Percentiles rank a stretch among this genome's conserved stretches.
These are phyloP conservation scores for Napeogenes sylphis DNA, from an alignment of 2,888 invertebrate species.

Conservation along the genomic window DNA sequence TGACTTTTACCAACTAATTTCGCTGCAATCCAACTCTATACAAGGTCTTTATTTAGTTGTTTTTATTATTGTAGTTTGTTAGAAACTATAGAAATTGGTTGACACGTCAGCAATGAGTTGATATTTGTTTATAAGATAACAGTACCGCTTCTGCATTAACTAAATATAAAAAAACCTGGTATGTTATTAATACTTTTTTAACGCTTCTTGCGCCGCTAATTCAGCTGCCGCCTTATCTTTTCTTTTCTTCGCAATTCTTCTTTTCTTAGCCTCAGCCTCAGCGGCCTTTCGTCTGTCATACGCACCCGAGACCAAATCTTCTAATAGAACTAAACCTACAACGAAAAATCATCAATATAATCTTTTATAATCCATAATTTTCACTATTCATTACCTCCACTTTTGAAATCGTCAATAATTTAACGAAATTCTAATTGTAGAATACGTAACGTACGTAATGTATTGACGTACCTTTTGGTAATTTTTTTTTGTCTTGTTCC, in stretches of 20 bases:
- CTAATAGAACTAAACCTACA: conserved; percentile 68
- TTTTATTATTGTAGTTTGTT: too few species aligned
- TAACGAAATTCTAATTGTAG: not conserved
- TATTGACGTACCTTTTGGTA: conserved; percentile 53
- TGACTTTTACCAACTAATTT: too few species aligned
- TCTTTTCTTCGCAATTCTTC: conserved; percentile 54
- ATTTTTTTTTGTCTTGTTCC: conserved; percentile 52
- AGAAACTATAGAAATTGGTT: too few species aligned
- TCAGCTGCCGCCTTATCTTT: conserved; percentile 54
- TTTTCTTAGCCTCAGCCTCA: conserved; percentile 54
- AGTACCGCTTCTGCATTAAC: too few species aligned
- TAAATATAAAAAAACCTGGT: not conserved
- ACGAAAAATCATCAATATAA: not conserved
- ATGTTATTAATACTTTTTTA: conserved; percentile 45
- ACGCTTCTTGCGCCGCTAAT: conserved; percentile 51
- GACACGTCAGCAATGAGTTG: too few species aligned
- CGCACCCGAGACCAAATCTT: conserved; percentile 78
- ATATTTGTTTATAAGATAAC: too few species aligned
- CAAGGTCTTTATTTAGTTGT: too few species aligned
- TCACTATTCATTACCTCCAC: too few species aligned
- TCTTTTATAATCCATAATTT: too few species aligned
- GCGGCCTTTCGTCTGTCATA: conserved; percentile 65
- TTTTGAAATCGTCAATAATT: not conserved
- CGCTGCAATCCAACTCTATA: too few species aligned
- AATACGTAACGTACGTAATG: not conserved